A percentile compares a stretch with the other conserved stretches of the same genome.
Evolutionary conservation across 2,888 invertebrate genomes (phyloP).

Genomic region (Erebia aethiops): DNA sequence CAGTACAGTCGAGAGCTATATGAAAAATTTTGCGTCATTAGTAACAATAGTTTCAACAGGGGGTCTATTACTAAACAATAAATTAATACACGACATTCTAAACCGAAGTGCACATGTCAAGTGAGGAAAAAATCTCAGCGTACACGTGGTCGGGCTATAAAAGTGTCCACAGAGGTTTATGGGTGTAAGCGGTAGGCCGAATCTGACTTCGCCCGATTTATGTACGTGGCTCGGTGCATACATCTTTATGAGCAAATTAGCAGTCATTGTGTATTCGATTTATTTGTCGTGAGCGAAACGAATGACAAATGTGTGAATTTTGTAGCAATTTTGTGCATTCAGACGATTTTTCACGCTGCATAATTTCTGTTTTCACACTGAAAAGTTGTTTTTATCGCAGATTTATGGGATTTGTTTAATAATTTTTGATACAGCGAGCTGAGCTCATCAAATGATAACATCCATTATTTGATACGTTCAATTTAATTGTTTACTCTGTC

Average conservation of each 20-base stretch:
- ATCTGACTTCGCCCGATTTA: constrained; percentile 77
- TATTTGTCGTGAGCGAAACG: constrained; percentile 64
- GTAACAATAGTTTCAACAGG: constrained; percentile 38
- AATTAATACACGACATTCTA: constrained; percentile 69
- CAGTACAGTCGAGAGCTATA: background rate
- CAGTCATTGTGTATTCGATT: constrained; percentile 80
- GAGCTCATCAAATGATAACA: background rate
- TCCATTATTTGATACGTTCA: background rate
- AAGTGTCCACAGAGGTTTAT: constrained; percentile 81
- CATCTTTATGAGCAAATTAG: constrained; percentile 82
- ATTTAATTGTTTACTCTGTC: background rate
- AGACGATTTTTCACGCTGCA: constrained; percentile 41
- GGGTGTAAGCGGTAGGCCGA: constrained; percentile 81
- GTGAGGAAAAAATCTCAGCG: constrained; percentile 74
- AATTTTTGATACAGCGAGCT: background rate
- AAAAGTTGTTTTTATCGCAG: constrained; percentile 26
- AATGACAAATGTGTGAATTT: constrained; percentile 77
- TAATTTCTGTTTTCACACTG: constrained; percentile 38
- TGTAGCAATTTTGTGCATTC: constrained; percentile 45
- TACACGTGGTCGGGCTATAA: constrained; percentile 81
- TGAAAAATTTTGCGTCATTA: constrained; percentile 21
- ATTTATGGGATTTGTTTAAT: constrained; percentile 26
- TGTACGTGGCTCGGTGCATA: constrained; percentile 73
- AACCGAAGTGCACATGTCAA: constrained; percentile 72
- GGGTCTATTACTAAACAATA: constrained; percentile 75